phyloP scores from a whole-genome alignment of 2,888 invertebrate genomes.

The Spisula subtruncata region DNA sequence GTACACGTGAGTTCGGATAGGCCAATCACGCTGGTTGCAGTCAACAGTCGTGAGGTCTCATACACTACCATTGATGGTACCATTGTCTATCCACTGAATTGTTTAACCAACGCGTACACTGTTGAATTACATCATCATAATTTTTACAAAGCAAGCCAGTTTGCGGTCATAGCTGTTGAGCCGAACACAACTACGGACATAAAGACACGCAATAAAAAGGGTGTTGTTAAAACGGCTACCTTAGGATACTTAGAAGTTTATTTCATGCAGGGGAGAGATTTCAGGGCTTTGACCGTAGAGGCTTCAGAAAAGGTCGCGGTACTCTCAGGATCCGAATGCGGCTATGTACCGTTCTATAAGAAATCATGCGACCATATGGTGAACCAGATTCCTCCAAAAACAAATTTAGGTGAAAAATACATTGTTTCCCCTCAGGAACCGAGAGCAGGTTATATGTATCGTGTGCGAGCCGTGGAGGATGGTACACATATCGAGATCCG shows the following conservation, averaged over 20 bases:
- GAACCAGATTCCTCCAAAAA: constrained; percentile 31
- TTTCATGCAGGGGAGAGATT: constrained; percentile 37
- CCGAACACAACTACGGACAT: not conserved
- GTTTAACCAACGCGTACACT: constrained; percentile 27
- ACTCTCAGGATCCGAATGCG: constrained; percentile 31
- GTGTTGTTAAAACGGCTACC: not conserved
- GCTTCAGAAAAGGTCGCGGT: constrained; percentile 32
- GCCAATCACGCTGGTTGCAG: constrained; percentile 36
- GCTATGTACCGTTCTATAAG: constrained; percentile 22
- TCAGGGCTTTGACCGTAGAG: not conserved
- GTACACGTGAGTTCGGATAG: constrained; percentile 28
- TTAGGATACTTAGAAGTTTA: constrained; percentile 30
- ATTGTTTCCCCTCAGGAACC: constrained; percentile 34
- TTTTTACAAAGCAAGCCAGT: constrained; percentile 34
- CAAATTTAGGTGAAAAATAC: not conserved
- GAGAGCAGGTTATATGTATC: constrained; percentile 24
- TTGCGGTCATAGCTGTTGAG: constrained; percentile 20
- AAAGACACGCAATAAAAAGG: not conserved
- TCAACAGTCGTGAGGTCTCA: constrained; percentile 38
- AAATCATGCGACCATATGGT: constrained; percentile 44
- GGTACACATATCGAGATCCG: not conserved
- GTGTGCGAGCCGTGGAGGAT: constrained; percentile 36
- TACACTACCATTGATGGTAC: constrained; percentile 38
- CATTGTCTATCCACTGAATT: constrained; percentile 29
- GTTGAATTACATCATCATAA: constrained; percentile 29